phyloP scores from a whole-genome alignment of 2,888 invertebrate genomes.

The Drosophila mettleri region DNA sequence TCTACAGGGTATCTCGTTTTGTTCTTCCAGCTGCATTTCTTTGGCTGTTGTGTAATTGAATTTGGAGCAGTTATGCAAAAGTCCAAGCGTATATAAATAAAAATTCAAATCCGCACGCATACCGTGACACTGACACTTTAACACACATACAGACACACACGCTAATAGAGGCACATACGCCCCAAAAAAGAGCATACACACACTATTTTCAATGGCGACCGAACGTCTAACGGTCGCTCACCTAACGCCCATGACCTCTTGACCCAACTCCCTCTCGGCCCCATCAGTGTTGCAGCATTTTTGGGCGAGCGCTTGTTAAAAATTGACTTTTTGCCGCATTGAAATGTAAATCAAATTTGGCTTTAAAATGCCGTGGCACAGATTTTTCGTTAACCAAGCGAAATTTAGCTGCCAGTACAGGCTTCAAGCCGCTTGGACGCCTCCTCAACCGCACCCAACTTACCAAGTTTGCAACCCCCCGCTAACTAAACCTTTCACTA shows the following conservation, averaged over 20 bases:
- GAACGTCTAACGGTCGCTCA: slow-evolving; percentile 53
- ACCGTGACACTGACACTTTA: slow-evolving; percentile 38
- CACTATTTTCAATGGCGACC: slow-evolving; percentile 49
- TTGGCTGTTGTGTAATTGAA: slow-evolving; percentile 42
- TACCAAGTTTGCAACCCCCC: not conserved
- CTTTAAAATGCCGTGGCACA: slow-evolving; percentile 66
- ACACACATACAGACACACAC: slow-evolving; percentile 14
- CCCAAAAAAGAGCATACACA: slow-evolving; percentile 3
- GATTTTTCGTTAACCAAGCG: slow-evolving; percentile 61
- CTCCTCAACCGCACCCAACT: not conserved
- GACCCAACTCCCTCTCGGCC: not conserved
- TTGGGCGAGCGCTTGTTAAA: slow-evolving; percentile 28
- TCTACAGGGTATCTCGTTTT: slow-evolving; percentile 10
- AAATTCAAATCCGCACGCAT: slow-evolving; percentile 61
- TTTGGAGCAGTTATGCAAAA: slow-evolving; percentile 67
- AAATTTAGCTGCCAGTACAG: slow-evolving; percentile 38
- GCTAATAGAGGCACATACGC: not conserved
- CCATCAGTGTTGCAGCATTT: not conserved
- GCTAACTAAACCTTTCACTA: slow-evolving; percentile 31
- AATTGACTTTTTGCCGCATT: slow-evolving; percentile 67
- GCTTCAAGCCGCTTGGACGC: not conserved
- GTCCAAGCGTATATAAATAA: slow-evolving; percentile 65
- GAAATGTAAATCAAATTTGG: slow-evolving; percentile 73
- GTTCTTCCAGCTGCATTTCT: slow-evolving; percentile 14
- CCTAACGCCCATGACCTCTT: slow-evolving; percentile 33